These are phyloP conservation scores for Pterostichus madidus DNA, from an alignment of 2,888 invertebrate species.

Conservation along the genomic window DNA sequence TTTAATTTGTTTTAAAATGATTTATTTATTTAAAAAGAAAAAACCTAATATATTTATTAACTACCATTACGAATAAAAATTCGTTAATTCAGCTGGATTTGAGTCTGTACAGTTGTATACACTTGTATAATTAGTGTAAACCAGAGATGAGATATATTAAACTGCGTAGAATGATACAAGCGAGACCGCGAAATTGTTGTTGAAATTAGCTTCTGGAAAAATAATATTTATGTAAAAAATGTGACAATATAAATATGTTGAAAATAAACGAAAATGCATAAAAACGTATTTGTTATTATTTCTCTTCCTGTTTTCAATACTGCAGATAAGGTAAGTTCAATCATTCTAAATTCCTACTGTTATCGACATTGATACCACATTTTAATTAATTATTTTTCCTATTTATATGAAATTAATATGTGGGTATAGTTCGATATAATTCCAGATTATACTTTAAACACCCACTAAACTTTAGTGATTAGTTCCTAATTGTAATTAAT, in stretches of 20 bases:
- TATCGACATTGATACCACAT: too few species aligned
- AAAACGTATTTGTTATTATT: constrained; percentile 53
- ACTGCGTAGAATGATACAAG: constrained; percentile 48
- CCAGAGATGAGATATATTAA: constrained; percentile 52
- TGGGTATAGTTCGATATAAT: background rate
- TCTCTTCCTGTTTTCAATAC: background rate
- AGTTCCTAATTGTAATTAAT: constrained; percentile 5
- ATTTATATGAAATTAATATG: constrained; percentile 30
- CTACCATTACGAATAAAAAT: constrained; percentile 16
- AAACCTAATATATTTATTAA: constrained; percentile 36
- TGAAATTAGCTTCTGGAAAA: constrained; percentile 63
- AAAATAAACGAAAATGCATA: constrained; percentile 62
- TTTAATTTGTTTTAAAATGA: constrained; percentile 54
- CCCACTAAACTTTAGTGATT: constrained; percentile 22
- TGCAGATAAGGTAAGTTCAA: constrained; percentile 34
- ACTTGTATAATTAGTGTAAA: constrained; percentile 52
- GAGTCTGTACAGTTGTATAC: constrained; percentile 47
- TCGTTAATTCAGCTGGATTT: constrained; percentile 33
- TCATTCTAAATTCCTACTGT: background rate
- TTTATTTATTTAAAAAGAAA: constrained; percentile 26
- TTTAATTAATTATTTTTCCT: constrained; percentile 22
- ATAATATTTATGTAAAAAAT: constrained; percentile 66
- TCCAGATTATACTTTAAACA: constrained; percentile 11
- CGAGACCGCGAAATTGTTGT: constrained; percentile 63
- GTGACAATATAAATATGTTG: constrained; percentile 67